Evolutionary conservation across 2,888 invertebrate species (phyloP), one percentile per base, ranked within the genome.

Genomic region (Trissolcus japonicus): DNA sequence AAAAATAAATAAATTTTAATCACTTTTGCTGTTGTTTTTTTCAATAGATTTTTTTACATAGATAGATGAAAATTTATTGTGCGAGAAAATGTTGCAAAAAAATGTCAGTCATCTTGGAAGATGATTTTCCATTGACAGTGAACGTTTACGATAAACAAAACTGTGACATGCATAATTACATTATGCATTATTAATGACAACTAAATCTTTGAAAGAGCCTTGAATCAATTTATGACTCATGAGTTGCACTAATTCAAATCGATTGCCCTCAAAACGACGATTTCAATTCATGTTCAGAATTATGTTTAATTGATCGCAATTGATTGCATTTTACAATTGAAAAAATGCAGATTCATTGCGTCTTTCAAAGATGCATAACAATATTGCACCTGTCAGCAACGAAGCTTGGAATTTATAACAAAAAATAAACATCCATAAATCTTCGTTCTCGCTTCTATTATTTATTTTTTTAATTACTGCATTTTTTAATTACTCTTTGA

Each of bases 171-270:
- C 62, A 63, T 67, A 72, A 76, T 76, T 57, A 66, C 55, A 59
- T 11, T 72, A 67, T 76, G 63, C 72, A 76, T 72, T 72, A 76
- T 76, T 76, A 67, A 72, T 72, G 43, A 48, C 62, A 62, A 51
- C 65, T 73, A 68, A 76, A 79, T 76, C 65, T 73, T 60, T 29
- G 73, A 21, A 61, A 48, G 35, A 59, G 48, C 78, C 75, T 79
- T 76, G 78, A 61, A 63, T 76, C 46, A 73, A 79, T 76, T 73
- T 66, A 79, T 76, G 73, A 79, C 66, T 76, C 73, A 69, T 41
- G 48, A 72, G 66, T 62, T 66, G 69, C 62, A 69, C 61, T 76
- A 73, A 76, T 69, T 79, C 67, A 56, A 73, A 79, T 79, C 79
- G 76, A 79, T 79, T 61, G 62, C 54, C 76, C 69, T 73, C 54